phyloP scores from a whole-genome alignment of 2,113 vertebrate species.

The Anarrhichthys ocellatus region DNA sequence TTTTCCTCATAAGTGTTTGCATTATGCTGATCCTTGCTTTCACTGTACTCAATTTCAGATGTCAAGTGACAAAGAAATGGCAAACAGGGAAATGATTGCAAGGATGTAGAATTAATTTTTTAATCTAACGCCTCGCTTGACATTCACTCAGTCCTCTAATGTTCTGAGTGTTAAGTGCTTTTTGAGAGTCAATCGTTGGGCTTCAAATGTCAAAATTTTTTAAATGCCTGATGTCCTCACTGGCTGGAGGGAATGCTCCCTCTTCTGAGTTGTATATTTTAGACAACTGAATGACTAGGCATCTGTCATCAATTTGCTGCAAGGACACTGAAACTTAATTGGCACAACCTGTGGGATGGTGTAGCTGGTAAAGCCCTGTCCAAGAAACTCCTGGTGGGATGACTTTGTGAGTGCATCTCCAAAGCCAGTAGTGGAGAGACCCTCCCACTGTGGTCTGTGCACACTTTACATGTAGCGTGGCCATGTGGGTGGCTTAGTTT shows the following conservation, averaged over 20 bases:
- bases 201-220: conserved; percentile 34
- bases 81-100: conserved; percentile 29
- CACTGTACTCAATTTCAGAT: conserved; percentile 36
- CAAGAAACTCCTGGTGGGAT: too few species aligned
- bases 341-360: not conserved
- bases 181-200: conserved; percentile 17
- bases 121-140: conserved; percentile 11
- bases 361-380: too few species aligned
- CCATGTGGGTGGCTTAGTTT: too few species aligned
- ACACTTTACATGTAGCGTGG: too few species aligned
- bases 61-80: conserved; percentile 27
- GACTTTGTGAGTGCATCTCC: too few species aligned
- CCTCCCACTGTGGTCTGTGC: too few species aligned
- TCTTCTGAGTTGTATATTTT: conserved; percentile 11
- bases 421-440: too few species aligned
- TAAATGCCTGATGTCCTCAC: not conserved
- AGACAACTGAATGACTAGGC: not conserved
- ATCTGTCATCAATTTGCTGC: not conserved
- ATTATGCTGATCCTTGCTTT: conserved; percentile 53
- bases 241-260: not conserved
- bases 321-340: not conserved
- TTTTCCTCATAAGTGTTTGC: conserved; percentile 69
- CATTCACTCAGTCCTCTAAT: conserved; percentile 6
- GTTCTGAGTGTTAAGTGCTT: conserved; percentile 22
- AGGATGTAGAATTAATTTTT: conserved; percentile 41